Evolutionary conservation across 2,888 invertebrate genomes (phyloP), one percentile per base, ranked within the genome.

Genomic region (Apamea crenata): DNA sequence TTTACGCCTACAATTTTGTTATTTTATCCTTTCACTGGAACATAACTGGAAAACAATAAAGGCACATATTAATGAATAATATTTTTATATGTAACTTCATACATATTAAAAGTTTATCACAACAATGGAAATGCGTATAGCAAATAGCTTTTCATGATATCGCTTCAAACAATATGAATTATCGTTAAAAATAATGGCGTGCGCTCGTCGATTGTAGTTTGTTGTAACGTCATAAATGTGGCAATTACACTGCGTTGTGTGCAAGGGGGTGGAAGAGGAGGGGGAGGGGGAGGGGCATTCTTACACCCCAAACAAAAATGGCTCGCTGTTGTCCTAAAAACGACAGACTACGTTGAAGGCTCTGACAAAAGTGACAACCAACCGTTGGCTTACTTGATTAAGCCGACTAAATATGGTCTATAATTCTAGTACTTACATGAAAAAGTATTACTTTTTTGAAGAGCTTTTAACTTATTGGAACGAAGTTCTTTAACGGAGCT

Each of bases 101-200:
- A 36, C 44, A 78, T 75, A 82, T 63, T 74, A 75, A 82, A 82
- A 59, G 59, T 75, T 70, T 53, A 66, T 59, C 29, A 61, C 25
- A 80, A 75, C 75, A 83, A 36, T 76, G 83, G n/a, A 66, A 75
- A 44, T 32, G 29, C 47, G 40, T 44, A 53, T 40, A 59, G 16
- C 29, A 82, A 78, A 81, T 50, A 78, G 44, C 76, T 72, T 75
- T 82, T 67, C 63, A 73, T 65, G 44, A 67, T 77, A 77, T 65
- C 29, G 68, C 63, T 73, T 69, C n/a, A 76, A 85, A 85, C 82
- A 77, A 66, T 59, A 76, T 84, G 66, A 77, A 63, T 69, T 83
- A 85, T 75, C 77, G 74, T 85, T 80, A 85, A 85, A 85, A 83
- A 77, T 83, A 83, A 85, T 77, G 74, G 61, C 25, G 53, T 29